These are phyloP conservation scores for Thamnaconus septentrionalis DNA, from an alignment of 2,113 vertebrate genomes.

Conservation along the genomic window DNA sequence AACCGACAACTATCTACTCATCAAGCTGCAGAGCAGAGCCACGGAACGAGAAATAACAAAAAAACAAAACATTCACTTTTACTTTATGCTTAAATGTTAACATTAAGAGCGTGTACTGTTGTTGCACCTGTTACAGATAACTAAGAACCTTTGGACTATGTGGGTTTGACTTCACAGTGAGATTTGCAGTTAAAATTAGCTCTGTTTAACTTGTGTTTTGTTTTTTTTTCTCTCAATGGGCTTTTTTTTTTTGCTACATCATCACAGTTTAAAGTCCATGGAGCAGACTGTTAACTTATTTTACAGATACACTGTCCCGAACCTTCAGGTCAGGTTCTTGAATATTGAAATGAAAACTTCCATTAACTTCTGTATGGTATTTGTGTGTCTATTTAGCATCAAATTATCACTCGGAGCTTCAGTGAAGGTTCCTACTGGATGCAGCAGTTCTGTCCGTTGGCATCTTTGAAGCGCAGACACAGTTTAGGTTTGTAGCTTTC, in stretches of 20 bases:
- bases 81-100: background rate
- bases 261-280: too few relatives aligned
- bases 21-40: constrained; percentile 3
- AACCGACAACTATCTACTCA: constrained; percentile 17
- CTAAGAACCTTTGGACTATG: background rate
- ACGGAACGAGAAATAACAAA: too few relatives aligned
- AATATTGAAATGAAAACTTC: background rate
- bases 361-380: too few relatives aligned
- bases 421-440: constrained; percentile 56
- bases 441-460: constrained; percentile 86
- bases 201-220: background rate
- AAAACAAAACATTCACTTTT: background rate
- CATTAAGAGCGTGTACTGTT: background rate
- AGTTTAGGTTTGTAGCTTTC: constrained; percentile 98
- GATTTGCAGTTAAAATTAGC: background rate
- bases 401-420: background rate
- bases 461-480: constrained; percentile 91
- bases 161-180: constrained; percentile 22
- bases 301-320: background rate
- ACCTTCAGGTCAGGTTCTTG: background rate
- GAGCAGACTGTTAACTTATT: too few relatives aligned
- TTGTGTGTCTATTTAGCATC: background rate
- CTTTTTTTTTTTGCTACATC: too few relatives aligned
- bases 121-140: background rate
- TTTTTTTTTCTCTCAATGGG: background rate